These are phyloP conservation scores for Hedya salicella DNA, from an alignment of 2,888 invertebrate species.

Conservation along the genomic window DNA sequence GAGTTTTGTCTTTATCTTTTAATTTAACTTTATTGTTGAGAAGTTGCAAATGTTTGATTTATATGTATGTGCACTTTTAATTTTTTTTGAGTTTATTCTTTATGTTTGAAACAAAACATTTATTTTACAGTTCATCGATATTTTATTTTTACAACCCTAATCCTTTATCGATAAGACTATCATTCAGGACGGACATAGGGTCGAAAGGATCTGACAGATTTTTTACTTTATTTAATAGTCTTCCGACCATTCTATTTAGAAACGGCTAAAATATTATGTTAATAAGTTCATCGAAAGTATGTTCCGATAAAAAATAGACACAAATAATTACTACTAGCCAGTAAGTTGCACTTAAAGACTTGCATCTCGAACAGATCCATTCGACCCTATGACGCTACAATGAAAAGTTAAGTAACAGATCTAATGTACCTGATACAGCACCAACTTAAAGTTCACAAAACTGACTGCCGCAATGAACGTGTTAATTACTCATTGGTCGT, in stretches of 20 bases:
- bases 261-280: constrained; percentile 6
- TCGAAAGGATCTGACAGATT: constrained; percentile 7
- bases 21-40: constrained; percentile 1
- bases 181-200: constrained; percentile 4
- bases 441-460: constrained; percentile 2
- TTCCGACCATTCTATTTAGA: constrained; percentile 3
- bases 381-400: constrained; percentile 6
- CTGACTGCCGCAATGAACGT: constrained; percentile 10
- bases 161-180: constrained; percentile 2
- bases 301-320: constrained; percentile 5
- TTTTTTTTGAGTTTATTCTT: constrained; percentile 4
- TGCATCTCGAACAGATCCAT: constrained; percentile 12
- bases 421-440: constrained; percentile 7
- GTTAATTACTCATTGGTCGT: no score
- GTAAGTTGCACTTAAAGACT: not conserved
- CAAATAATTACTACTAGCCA: not conserved
- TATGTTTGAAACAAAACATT: constrained; percentile 5
- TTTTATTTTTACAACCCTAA: constrained; percentile 7
- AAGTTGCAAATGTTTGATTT: constrained; percentile 4
- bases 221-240: constrained; percentile 5
- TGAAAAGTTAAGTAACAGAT: constrained; percentile 1
- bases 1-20: not conserved
- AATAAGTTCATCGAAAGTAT: constrained; percentile 5
- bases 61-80: constrained; percentile 1
- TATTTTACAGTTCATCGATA: constrained; percentile 7